Evolutionary conservation across 2,113 vertebrate genomes (phyloP), one percentile per base, ranked within the genome.

Genomic region (Halcyon senegalensis): DNA sequence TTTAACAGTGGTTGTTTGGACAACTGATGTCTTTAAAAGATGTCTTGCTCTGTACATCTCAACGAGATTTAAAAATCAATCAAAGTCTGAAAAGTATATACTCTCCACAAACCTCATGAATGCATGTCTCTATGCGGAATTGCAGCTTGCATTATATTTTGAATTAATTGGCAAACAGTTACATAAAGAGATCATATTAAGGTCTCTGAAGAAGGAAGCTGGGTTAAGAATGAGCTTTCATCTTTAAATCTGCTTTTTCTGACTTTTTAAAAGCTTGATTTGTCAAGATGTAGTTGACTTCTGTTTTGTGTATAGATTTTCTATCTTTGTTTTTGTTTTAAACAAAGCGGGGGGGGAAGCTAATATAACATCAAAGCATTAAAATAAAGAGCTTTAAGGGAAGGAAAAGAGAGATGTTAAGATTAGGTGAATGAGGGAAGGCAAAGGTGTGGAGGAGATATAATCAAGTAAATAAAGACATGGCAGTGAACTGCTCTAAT

Each of bases 101-200:
- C 33, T 89, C 80, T 76, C 77, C 59, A 30, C 66, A 76, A 79
- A 82, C 74, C 62, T 96, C 89, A 91, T 96, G 95, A 92, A 91
- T 95, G 74, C 30, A 1, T 64, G 24, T 84, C 68, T 92, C 78
- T 87, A 33, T 89, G 90, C 4, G 1, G 82, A 94, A 93, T 46
- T 75, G 73, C 86, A 89, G 94, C 88, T 92, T 84, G 69, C 74
- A 66, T 96, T 95, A 69, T 95, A 93, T 91, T 91, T 93, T 87
- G 77, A 95, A 96, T 96, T 97, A 97, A 95, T 96, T 96, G 92
- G 53, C 90, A 97, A 94, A 93, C 48, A 93, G 96, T 96, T 96
- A 96, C 77, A 94, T 95, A 96, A 95, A 95, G 86, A 94, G 91
- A 95, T 97, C 95, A 91, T 79, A 89, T 95, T 96, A 96, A 96